Conservation (phyloP, 2,888 invertebrate species). For the Thysanoteuthis rhombus region DNA sequence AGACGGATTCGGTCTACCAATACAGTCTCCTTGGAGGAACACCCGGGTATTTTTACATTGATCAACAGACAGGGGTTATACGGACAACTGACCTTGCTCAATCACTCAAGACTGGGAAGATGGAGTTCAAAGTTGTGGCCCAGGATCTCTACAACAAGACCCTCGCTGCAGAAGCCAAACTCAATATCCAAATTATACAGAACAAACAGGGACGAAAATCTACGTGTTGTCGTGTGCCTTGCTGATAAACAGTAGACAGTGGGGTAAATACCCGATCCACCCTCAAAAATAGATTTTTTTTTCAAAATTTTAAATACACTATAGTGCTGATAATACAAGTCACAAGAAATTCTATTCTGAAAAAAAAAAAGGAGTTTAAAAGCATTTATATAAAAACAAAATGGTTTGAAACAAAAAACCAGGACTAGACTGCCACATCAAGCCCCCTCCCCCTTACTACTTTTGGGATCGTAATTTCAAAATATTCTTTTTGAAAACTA, state of each 20-base stretch:
- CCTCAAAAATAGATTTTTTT: not conserved
- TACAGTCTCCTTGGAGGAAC: constrained; percentile 38
- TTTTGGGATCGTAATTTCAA: not conserved
- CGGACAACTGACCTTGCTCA: constrained; percentile 35
- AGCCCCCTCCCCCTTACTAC: not conserved
- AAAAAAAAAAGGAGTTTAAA: not conserved
- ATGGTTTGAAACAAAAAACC: not conserved
- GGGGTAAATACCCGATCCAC: not conserved
- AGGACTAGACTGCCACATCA: not conserved
- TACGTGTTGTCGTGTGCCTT: constrained; percentile 27
- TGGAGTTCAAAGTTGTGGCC: constrained; percentile 35
- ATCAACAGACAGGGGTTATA: constrained; percentile 38
- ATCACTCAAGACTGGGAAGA: constrained; percentile 29
- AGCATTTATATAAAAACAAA: not conserved
- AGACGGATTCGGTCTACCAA: constrained; percentile 38
- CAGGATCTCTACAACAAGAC: constrained; percentile 34
- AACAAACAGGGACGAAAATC: not conserved
- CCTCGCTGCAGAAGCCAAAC: constrained; percentile 34
- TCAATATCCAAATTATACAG: constrained; percentile 35
- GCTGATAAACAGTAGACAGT: not conserved
- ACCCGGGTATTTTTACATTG: constrained; percentile 39
- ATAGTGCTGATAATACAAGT: not conserved
- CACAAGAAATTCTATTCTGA: not conserved
- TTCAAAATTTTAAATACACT: not conserved
- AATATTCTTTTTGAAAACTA: not conserved